phyloP scores from a whole-genome alignment of 2,797 vertebrate species.

The Sebastes steindachneri region DNA sequence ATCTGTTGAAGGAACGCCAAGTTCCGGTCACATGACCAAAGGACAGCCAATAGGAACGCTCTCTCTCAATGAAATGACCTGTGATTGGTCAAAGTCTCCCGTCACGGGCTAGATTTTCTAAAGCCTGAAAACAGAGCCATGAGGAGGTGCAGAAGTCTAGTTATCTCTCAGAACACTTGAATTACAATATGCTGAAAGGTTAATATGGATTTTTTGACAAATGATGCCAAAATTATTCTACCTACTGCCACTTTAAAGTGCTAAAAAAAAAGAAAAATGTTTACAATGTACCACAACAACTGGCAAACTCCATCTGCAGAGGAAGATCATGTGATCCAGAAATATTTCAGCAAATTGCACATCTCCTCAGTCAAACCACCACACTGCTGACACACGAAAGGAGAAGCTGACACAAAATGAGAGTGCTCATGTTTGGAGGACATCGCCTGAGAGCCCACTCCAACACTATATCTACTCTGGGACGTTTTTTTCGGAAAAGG shows the following conservation, averaged over 20 bases:
- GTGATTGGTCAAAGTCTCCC: too few relatives aligned
- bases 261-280: not conserved
- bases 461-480: slow-evolving; percentile 17
- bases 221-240: too few relatives aligned
- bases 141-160: too few relatives aligned
- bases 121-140: too few relatives aligned
- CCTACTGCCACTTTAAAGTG: not conserved
- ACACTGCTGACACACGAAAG: not conserved
- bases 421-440: slow-evolving; percentile 33
- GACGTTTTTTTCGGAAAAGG: slow-evolving; percentile 20
- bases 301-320: not conserved
- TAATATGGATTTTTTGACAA: too few relatives aligned
- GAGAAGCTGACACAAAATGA: not conserved
- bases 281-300: not conserved
- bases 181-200: too few relatives aligned
- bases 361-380: not conserved
- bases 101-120: too few relatives aligned
- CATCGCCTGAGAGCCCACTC: slow-evolving; percentile 24
- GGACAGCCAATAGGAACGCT: too few relatives aligned
- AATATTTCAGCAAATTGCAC: not conserved
- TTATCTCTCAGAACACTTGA: too few relatives aligned
- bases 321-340: not conserved
- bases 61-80: too few relatives aligned
- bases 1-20: too few relatives aligned
- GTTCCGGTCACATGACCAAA: too few relatives aligned